Evolutionary conservation across 1,140 invertebrate species (phyloP).

Genomic region (Hypothenemus hampei): DNA sequence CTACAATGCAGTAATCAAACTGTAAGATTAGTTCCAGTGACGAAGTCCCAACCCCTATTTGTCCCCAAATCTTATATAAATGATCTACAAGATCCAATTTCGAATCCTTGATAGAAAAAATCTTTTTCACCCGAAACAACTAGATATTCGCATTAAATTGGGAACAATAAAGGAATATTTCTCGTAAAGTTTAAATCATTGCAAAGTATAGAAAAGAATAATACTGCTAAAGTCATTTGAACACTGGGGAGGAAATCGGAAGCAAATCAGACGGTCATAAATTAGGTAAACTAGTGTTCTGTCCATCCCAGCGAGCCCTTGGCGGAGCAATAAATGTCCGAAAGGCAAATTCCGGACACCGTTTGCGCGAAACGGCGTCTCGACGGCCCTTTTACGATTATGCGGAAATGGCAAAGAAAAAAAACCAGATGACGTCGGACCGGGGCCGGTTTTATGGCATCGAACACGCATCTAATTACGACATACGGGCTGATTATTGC

Average conservation of each 20-base stretch:
- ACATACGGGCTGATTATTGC: constrained; percentile 37
- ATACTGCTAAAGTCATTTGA: not conserved
- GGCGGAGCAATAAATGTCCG: constrained; percentile 41
- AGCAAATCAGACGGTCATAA: constrained; percentile 18
- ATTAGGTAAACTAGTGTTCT: constrained; percentile 19
- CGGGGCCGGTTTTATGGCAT: constrained; percentile 33
- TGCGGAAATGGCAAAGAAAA: constrained; percentile 46
- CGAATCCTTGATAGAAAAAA: too few relatives aligned
- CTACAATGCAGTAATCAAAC: too few relatives aligned
- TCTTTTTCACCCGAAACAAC: too few relatives aligned
- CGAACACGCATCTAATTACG: constrained; percentile 43
- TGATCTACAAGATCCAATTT: too few relatives aligned
- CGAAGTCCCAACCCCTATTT: too few relatives aligned
- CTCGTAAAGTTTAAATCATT: too few relatives aligned
- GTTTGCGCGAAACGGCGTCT: constrained; percentile 44
- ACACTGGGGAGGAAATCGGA: not conserved
- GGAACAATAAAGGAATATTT: too few relatives aligned
- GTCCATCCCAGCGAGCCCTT: constrained; percentile 19
- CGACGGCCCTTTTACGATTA: constrained; percentile 43
- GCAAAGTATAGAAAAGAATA: too few relatives aligned
- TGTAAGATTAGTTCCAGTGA: too few relatives aligned
- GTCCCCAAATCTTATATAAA: too few relatives aligned
- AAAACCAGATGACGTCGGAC: constrained; percentile 40
- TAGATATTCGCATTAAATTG: too few relatives aligned
- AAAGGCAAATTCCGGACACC: constrained; percentile 45